phyloP scores from a whole-genome alignment of 30 jellyfish, hydroid and myxozoan genomes.

The Aurelia sp. region DNA sequence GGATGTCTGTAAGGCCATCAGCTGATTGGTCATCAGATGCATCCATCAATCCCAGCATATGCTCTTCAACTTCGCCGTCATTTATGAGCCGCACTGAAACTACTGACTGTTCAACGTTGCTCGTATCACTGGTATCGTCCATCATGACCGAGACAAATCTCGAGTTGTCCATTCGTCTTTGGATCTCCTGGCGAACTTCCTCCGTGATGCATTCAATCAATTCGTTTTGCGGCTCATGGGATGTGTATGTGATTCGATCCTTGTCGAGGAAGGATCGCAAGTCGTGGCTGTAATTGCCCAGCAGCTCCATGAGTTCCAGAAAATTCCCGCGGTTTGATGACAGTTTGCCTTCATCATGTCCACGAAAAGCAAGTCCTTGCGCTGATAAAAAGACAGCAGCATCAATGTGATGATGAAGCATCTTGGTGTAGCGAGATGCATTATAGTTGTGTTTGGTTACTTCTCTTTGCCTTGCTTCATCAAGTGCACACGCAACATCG shows the following conservation, averaged over 20 bases:
- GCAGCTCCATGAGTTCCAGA: slow-evolving; percentile 1
- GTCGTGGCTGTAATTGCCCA: slow-evolving; percentile 56
- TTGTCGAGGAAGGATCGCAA: slow-evolving; percentile 44
- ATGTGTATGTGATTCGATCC: no score
- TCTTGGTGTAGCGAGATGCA: slow-evolving; percentile 46
- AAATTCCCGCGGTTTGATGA: slow-evolving; percentile 38
- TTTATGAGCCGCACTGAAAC: slow-evolving; percentile 55
- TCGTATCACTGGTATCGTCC: slow-evolving; percentile 13
- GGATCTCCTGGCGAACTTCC: no score
- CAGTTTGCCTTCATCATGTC: slow-evolving; percentile 23
- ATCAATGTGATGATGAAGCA: slow-evolving; percentile 45
- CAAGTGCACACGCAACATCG: slow-evolving; percentile 53
- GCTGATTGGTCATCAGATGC: not conserved
- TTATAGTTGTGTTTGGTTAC: slow-evolving; percentile 30
- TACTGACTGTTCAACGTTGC: slow-evolving; percentile 71
- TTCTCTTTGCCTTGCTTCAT: slow-evolving; percentile 63
- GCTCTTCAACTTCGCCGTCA: slow-evolving; percentile 56
- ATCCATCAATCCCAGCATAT: slow-evolving; percentile 45
- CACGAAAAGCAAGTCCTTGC: slow-evolving; percentile 62
- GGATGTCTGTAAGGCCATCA: no score
- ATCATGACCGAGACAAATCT: no score
- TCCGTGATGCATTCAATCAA: no score
- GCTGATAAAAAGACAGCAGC: slow-evolving; percentile 44
- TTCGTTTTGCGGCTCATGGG: no score
- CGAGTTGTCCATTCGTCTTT: no score